Evolutionary conservation across 2,797 vertebrate species (phyloP).

Genomic region (Hypotaenidia okinawae): DNA sequence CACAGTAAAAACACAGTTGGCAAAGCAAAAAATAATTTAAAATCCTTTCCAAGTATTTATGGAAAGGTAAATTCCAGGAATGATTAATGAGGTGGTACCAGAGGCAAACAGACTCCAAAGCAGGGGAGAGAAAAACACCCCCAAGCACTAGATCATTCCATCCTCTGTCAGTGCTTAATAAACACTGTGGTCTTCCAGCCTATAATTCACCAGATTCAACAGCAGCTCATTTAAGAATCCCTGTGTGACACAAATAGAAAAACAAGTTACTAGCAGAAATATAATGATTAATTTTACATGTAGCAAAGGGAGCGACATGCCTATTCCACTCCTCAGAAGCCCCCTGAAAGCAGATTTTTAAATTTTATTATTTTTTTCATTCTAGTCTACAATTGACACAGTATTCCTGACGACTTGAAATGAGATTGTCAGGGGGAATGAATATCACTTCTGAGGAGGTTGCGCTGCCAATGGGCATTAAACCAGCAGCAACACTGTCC

Average conservation of each 20-base stretch:
- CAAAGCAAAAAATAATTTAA: background rate
- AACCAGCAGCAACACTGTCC: slow-evolving; percentile 5
- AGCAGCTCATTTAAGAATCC: slow-evolving; percentile 59
- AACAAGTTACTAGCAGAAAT: background rate
- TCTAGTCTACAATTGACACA: background rate
- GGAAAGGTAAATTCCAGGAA: slow-evolving; percentile 42
- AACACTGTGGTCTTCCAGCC: slow-evolving; percentile 11
- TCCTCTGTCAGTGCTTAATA: slow-evolving; percentile 14
- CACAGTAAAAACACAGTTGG: background rate
- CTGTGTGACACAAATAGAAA: slow-evolving; percentile 18
- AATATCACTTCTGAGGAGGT: background rate
- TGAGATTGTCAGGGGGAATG: background rate
- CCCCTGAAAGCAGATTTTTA: background rate
- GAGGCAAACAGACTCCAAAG: background rate
- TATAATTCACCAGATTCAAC: slow-evolving; percentile 16
- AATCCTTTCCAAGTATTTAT: slow-evolving; percentile 18
- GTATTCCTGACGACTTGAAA: background rate
- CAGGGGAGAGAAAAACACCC: background rate
- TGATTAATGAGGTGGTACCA: background rate
- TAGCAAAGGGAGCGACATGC: background rate
- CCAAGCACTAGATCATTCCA: background rate
- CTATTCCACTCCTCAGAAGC: background rate
- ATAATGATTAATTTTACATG: slow-evolving; percentile 31
- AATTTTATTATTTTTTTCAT: background rate
- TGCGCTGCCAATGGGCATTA: background rate